These are phyloP conservation scores for Craseonycteris thonglongyai DNA, from an alignment of 2,113 vertebrate genomes.

Conservation along the genomic window DNA sequence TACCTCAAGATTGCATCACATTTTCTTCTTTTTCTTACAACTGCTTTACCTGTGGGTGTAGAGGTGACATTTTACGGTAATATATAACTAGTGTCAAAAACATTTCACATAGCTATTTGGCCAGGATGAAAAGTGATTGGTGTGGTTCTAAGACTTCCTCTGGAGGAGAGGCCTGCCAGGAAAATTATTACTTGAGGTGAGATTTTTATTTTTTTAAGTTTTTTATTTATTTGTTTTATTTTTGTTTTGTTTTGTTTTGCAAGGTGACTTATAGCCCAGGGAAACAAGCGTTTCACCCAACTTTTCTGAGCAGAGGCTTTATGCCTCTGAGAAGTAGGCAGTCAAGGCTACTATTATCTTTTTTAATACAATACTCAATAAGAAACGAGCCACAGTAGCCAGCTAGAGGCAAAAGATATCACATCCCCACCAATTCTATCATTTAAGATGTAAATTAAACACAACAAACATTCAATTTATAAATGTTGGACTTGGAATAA, in stretches of 20 bases:
- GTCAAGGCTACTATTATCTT: background rate
- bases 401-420: background rate
- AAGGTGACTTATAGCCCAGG: background rate
- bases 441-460: background rate
- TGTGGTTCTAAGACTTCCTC: background rate
- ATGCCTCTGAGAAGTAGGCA: background rate
- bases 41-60: background rate
- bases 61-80: background rate
- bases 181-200: background rate
- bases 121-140: conserved; percentile 6
- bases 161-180: background rate
- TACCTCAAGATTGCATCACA: background rate
- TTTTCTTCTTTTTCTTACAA: conserved; percentile 11
- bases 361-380: background rate
- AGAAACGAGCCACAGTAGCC: background rate
- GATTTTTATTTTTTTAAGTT: background rate
- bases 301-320: background rate
- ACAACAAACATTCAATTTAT: background rate
- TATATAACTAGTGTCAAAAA: background rate
- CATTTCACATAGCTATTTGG: background rate
- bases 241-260: too few relatives aligned
- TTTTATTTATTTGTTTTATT: background rate
- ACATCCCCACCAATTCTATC: background rate
- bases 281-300: background rate
- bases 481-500: background rate